Conservation (phyloP, 1,140 invertebrate species). For the Zeugodacus cucurbitae region DNA sequence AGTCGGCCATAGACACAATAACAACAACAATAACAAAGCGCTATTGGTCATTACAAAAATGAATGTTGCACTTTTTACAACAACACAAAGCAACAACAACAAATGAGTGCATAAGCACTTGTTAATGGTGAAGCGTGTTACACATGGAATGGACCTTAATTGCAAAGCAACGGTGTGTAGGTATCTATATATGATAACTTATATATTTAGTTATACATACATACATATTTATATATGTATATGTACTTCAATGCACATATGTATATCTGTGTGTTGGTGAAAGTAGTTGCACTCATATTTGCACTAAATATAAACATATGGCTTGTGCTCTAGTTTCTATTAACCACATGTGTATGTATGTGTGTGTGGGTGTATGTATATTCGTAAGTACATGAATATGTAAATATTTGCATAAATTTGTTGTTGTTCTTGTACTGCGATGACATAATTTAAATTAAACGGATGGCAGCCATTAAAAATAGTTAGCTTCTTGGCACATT, state of each 20-base stretch:
- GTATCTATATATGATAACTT: not conserved
- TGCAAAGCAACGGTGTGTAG: not conserved
- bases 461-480: slow-evolving; percentile 12
- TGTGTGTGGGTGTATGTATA: not conserved
- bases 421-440: not conserved
- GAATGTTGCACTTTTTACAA: not conserved
- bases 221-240: not conserved
- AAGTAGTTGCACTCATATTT: not conserved
- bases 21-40: not conserved
- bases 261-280: not conserved
- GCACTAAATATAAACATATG: not conserved
- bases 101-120: not conserved
- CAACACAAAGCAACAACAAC: not conserved
- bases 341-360: not conserved
- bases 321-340: not conserved
- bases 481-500: not conserved
- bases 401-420: not conserved
- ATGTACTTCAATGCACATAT: not conserved
- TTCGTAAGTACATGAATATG: not conserved
- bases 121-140: not conserved
- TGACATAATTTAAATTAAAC: slow-evolving; percentile 33
- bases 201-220: not conserved
- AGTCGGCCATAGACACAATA: not conserved
- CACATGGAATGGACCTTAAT: not conserved
- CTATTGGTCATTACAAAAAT: not conserved